Percentiles rank a stretch among this genome's conserved stretches.
These are phyloP conservation scores for Gordius sp. DNA, from an alignment of 2,888 invertebrate species.

Conservation along the genomic window DNA sequence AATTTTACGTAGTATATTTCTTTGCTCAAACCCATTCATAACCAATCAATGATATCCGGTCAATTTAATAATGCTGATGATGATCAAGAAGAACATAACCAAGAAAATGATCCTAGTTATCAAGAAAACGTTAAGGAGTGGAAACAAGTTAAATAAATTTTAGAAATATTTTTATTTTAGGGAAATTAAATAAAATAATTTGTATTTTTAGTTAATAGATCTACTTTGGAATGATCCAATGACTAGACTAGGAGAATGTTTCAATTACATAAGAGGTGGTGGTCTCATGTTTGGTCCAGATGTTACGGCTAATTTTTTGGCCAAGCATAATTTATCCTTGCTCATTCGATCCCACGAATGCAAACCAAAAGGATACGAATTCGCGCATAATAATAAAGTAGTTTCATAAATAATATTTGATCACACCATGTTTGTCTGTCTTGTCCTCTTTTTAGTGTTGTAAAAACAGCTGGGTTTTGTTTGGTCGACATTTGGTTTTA, in stretches of 20 bases:
- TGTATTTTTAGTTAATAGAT: conserved; percentile 46
- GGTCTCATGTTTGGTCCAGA: conserved; percentile 78
- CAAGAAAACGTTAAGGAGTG: conserved; percentile 49
- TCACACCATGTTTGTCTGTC: too few relatives aligned
- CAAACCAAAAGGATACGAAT: conserved; percentile 67
- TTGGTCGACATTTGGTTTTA: too few relatives aligned
- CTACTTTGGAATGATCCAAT: conserved; percentile 73
- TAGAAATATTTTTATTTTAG: not conserved
- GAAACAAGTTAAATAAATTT: conserved; percentile 43
- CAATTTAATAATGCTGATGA: not conserved
- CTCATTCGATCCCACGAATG: conserved; percentile 71
- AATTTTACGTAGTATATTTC: conserved; percentile 6
- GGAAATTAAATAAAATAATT: not conserved
- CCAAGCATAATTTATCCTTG: conserved; percentile 46
- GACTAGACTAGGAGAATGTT: conserved; percentile 24
- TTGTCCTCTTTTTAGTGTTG: too few relatives aligned
- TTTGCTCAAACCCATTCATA: conserved; percentile 15
- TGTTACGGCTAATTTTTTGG: conserved; percentile 48
- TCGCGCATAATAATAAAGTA: conserved; percentile 53
- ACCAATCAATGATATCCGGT: not conserved
- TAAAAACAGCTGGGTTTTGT: too few relatives aligned
- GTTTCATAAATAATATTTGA: too few relatives aligned
- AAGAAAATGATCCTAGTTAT: too few relatives aligned
- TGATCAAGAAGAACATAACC: too few relatives aligned
- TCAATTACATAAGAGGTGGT: conserved; percentile 49